These are phyloP conservation scores for Folsomia candida DNA, from an alignment of 2,888 invertebrate genomes.

Conservation along the genomic window DNA sequence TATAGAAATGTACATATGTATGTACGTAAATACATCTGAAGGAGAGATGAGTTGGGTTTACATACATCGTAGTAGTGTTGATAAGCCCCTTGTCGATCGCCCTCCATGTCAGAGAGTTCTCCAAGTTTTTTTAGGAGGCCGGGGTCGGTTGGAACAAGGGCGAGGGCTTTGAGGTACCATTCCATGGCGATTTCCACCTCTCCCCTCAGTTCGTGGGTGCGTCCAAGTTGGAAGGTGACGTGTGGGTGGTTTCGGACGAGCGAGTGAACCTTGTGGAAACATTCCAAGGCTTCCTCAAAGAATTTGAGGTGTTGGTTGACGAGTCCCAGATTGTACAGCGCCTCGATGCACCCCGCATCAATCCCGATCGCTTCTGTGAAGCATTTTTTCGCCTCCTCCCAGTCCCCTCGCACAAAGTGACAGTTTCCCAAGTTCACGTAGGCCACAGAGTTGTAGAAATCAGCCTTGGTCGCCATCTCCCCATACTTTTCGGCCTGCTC, in stretches of 20 bases:
- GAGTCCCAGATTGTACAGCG: constrained; percentile 76
- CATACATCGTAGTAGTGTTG: constrained; percentile 76
- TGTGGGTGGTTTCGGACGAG: constrained; percentile 70
- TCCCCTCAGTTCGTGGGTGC: constrained; percentile 68
- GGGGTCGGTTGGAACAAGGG: constrained; percentile 83
- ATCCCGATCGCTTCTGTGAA: constrained; percentile 73
- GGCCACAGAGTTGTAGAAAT: constrained; percentile 76
- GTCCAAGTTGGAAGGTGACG: constrained; percentile 74
- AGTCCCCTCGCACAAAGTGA: constrained; percentile 67
- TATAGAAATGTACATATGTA: not conserved
- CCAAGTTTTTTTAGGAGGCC: constrained; percentile 85
- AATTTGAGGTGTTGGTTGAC: constrained; percentile 68
- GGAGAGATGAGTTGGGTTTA: constrained; percentile 6
- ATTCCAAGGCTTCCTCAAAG: constrained; percentile 63
- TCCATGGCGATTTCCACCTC: constrained; percentile 60
- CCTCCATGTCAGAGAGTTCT: constrained; percentile 81
- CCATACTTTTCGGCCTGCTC: constrained; percentile 75
- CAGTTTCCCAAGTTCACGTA: constrained; percentile 83
- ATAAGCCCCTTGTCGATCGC: constrained; percentile 86
- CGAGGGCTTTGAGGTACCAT: constrained; percentile 71
- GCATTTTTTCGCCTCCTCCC: constrained; percentile 68
- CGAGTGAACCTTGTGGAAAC: constrained; percentile 57
- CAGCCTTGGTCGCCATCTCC: constrained; percentile 69
- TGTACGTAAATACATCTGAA: not conserved
- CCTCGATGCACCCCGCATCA: constrained; percentile 79